A percentile compares a stretch with the other conserved stretches of the same genome.
Conservation (phyloP, 2,113 vertebrate genomes). For the Columba janthina region DNA sequence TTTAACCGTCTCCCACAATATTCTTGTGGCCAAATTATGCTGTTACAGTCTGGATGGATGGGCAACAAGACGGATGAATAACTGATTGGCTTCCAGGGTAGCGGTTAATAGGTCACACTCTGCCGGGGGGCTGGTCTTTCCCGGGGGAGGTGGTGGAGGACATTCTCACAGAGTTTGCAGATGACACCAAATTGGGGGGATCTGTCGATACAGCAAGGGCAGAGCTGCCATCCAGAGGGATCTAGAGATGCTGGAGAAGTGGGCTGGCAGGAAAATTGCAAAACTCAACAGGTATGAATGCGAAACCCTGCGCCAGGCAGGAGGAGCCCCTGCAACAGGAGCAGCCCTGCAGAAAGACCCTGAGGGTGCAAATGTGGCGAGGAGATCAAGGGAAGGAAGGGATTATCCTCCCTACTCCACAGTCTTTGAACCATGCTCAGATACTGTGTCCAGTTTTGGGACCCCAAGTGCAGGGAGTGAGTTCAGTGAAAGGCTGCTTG, state of each 20-base stretch:
- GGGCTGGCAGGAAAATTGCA: no score
- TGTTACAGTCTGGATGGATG: not conserved
- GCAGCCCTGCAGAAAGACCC: not conserved
- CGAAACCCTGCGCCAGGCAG: not conserved
- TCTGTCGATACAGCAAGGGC: no score
- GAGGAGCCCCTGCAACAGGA: not conserved
- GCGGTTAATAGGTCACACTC: not conserved
- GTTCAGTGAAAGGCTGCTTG: not conserved
- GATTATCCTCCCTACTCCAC: not conserved
- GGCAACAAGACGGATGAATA: not conserved
- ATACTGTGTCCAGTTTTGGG: fast-evolving
- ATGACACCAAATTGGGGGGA: not conserved
- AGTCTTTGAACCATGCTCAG: no score
- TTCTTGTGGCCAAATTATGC: not conserved
- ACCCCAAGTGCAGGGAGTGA: not conserved
- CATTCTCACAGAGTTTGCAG: fast-evolving
- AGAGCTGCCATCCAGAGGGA: no score
- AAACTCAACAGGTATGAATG: no score
- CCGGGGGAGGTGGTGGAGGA: not conserved
- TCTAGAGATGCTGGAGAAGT: no score
- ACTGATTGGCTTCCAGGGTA: not conserved
- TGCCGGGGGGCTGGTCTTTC: not conserved
- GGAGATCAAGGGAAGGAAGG: not conserved
- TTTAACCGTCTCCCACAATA: not conserved
- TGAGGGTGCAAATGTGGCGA: fast-evolving